A percentile compares a stretch with the other conserved stretches of the same genome.
Conservation (phyloP, 2,113 vertebrate species). For the Paradisaea rubra region DNA sequence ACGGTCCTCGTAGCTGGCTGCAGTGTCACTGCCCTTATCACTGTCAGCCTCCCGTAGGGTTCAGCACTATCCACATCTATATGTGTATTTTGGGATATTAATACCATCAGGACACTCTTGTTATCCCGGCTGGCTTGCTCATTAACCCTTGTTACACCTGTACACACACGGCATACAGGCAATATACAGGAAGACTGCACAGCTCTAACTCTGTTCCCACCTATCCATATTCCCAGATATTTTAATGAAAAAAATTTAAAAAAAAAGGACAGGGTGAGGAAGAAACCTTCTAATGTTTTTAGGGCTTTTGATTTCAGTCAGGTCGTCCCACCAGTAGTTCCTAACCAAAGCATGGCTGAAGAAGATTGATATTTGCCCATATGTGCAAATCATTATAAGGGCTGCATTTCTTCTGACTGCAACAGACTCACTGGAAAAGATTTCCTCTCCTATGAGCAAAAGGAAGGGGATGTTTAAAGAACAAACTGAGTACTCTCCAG, state of each 20-base stretch:
- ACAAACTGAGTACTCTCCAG: not conserved
- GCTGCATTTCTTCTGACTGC: not conserved
- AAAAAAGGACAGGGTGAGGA: too few species aligned
- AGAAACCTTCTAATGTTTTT: too few species aligned
- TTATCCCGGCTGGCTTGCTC: not conserved
- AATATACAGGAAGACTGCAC: not conserved
- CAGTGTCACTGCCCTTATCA: not conserved
- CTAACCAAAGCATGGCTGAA: not conserved
- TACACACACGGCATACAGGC: too few species aligned
- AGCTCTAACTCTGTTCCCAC: not conserved
- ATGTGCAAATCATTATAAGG: not conserved
- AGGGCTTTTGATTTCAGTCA: too few species aligned
- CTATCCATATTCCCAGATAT: not conserved
- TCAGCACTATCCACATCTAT: not conserved
- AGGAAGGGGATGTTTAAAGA: not conserved
- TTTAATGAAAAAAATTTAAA: not conserved
- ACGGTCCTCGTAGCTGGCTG: accelerated
- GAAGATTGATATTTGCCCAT: not conserved
- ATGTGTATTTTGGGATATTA: not conserved
- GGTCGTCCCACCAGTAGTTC: too few species aligned
- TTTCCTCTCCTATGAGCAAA: not conserved
- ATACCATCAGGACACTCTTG: not conserved
- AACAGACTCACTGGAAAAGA: not conserved
- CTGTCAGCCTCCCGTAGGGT: accelerated
- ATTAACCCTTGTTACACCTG: not conserved